Base-by-base conservation (phyloP, 2,888 invertebrate genomes). In the Formica aserva region DNA sequence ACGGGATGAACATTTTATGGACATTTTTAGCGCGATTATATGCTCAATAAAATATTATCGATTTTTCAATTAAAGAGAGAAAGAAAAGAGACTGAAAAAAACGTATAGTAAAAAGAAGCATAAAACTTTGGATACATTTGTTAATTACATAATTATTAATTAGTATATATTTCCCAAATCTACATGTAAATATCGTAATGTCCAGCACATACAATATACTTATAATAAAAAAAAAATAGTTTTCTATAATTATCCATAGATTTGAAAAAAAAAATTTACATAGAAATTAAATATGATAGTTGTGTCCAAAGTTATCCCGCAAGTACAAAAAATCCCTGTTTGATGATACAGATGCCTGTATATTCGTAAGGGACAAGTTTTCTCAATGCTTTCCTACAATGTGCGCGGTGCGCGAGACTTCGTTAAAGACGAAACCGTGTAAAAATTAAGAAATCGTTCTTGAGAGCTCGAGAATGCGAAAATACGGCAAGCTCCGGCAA, bases 401-500 rank as follows among this genome's bases (percentile, higher is more conserved):
- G 15, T 6, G 15, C 48, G 57, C 41, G 8, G 22, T 4, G 45
- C 45, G 60, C 32, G 15, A n/a, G 29, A 57, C 32, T 60, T 67
- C 41, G 29, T 67, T 57, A 57, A 41, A 57, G n/a, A n/a, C 57
- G 57, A 41, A 22, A 78, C 41, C 41, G 57, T 77, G 67, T 45
- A 71, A 80, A 80, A 69, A 69, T 80, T 71, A 71, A 60, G 35
- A 62, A 45, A 71, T 32, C 60, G 45, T 71, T 45, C 52, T 35
- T 57, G 32, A 41, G 85, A 62, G 76, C 81, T 67, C 45, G 57
- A 80, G 72, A 77, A 77, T 41, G 76, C 48, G 41, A 48, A 67
- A 57, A 72, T 41, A 60, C 72, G 72, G 22, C 71, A 60, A 78
- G 77, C 60, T 11, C 71, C 78, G 45, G 60, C 78, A 78, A 85